Evolutionary conservation across 2,797 vertebrate genomes (phyloP), one percentile per base, ranked within the genome.

Genomic region (Lagothrix lagotricha): DNA sequence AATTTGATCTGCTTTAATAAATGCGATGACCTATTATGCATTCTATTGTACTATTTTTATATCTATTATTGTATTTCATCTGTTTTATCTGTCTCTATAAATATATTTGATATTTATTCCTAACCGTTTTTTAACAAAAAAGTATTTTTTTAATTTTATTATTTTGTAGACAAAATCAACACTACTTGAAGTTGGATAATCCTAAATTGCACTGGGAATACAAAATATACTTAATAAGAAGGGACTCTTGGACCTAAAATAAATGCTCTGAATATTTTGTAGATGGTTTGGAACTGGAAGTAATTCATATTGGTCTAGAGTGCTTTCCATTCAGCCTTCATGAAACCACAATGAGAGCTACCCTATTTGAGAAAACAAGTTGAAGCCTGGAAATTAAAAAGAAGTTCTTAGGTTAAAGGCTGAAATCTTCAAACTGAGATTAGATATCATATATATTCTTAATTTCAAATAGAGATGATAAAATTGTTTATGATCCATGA

Each of bases 401-500:
- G 87, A 87, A 92, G 80, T 97, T 64, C 94, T 79, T 98, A 94
- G 96, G 97, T 98, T 97, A 94, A 98, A 97, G 96, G 92, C 96
- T 96, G 94, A 96, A 97, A 98, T 98, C 95, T 98, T 96, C 97
- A 98, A 98, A 98, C 89, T 97, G 94, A 97, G 96, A 98, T 97
- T 98, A 98, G 97, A 97, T 98, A 96, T 97, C 97, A 97, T 97
- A 98, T 98, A 97, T 98, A 97, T 98, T 97, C 86, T 92, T 98
- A 98, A 98, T 97, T 97, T 97, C 96, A 97, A 97, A 96, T 96
- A 97, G 96, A 98, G 97, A 97, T 97, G 94, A 92, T 90, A 96
- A 94, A 97, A 98, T 98, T 98, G 97, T 98, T 98, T 98, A 98
- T 98, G 96, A 98, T 97, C 97, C 97, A 96, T 97, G 97, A 86